Evolutionary conservation across 2,888 invertebrate genomes (phyloP).

Genomic region (Ormyrus pomaceus): DNA sequence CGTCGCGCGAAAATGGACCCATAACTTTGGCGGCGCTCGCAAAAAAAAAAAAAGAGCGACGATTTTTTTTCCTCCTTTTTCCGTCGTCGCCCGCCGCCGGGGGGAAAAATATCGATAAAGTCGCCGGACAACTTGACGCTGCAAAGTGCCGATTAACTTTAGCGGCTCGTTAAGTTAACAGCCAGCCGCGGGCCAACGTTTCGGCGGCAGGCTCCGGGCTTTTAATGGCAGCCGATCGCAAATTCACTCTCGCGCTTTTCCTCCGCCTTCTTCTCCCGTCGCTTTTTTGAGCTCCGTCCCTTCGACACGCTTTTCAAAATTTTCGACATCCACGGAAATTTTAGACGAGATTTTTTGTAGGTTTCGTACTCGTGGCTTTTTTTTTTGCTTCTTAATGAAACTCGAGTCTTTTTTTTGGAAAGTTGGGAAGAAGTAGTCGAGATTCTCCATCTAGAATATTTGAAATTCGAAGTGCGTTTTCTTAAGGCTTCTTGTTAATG

Average conservation of each 20-base stretch:
- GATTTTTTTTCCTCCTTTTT: not conserved
- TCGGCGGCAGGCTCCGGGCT: no score
- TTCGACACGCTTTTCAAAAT: constrained; percentile 9
- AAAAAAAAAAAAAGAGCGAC: constrained; percentile 1
- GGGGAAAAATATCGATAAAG: constrained; percentile 41
- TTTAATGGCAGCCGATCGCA: no score
- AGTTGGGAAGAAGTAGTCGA: not conserved
- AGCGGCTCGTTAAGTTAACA: constrained; percentile 61
- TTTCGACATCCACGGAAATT: not conserved
- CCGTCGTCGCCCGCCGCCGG: not conserved
- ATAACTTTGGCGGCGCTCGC: constrained; percentile 22
- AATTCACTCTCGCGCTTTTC: no score
- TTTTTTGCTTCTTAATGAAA: not conserved
- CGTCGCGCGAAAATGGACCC: constrained; percentile 25
- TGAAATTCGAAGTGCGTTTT: not conserved
- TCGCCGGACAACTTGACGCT: constrained; percentile 23
- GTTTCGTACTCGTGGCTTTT: not conserved
- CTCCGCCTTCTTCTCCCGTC: no score
- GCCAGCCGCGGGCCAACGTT: constrained; percentile 8
- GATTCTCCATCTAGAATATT: no score
- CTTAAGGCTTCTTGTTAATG: constrained; percentile 14
- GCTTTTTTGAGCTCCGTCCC: constrained; percentile 38
- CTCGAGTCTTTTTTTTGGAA: not conserved
- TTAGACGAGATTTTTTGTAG: no score
- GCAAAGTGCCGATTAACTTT: constrained; percentile 63